Percentiles rank a stretch among this genome's conserved stretches.
Evolutionary conservation across 2,888 invertebrate genomes (phyloP).

Genomic region (Tetrapedia diversipes): DNA sequence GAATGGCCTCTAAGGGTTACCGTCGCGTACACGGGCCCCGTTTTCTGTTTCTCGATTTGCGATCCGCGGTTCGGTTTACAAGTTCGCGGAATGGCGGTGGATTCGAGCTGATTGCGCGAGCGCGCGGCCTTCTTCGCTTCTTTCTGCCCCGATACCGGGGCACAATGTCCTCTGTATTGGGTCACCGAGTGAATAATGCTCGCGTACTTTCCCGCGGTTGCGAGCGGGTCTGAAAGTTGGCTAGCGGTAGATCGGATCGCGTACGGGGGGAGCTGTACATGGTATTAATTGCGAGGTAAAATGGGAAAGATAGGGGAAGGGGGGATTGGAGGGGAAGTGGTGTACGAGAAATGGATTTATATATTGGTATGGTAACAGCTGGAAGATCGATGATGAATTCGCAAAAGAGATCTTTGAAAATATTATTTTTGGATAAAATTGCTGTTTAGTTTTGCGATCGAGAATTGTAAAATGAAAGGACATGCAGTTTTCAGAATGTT

Average conservation of each 20-base stretch:
- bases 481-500: no score
- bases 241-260: background rate
- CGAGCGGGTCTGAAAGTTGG: background rate
- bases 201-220: constrained; percentile 10
- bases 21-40: constrained; percentile 56
- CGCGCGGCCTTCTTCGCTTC: background rate
- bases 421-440: no score
- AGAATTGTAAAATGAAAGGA: no score
- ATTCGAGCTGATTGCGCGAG: constrained; percentile 4
- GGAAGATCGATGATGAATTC: no score
- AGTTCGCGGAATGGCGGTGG: constrained; percentile 58
- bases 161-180: constrained; percentile 7
- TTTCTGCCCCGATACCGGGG: background rate
- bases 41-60: constrained; percentile 66
- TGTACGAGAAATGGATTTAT: background rate
- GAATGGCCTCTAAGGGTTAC: no score
- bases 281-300: background rate
- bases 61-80: constrained; percentile 65
- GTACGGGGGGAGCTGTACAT: background rate
- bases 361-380: no score
- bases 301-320: background rate
- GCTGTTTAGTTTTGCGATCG: no score
- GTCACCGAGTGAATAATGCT: constrained; percentile 11
- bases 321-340: background rate
- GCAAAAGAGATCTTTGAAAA: no score